Percentiles rank a stretch among this genome's conserved stretches.
Evolutionary conservation across 2,113 vertebrate species (phyloP).

Genomic region (Equus quagga): DNA sequence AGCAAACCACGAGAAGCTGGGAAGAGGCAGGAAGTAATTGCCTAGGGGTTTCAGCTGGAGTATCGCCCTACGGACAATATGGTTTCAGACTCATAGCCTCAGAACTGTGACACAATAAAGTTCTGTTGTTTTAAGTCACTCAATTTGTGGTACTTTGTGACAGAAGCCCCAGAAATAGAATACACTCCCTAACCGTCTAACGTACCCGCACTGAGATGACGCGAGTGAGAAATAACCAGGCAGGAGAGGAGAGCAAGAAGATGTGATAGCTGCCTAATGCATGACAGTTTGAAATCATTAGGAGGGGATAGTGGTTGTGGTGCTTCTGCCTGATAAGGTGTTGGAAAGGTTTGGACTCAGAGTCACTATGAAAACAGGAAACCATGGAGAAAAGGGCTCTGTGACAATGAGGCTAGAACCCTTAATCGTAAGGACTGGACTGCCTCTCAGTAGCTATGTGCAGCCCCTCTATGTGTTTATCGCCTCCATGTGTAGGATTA

Average conservation of each 20-base stretch:
- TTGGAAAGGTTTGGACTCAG: neutral
- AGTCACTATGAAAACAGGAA: neutral
- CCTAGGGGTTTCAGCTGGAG: neutral
- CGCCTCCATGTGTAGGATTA: fast-evolving
- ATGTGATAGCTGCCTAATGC: fast-evolving
- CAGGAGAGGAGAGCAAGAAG: neutral
- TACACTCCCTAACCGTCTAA: neutral
- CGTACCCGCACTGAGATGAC: fast-evolving
- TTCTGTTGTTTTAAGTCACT: neutral
- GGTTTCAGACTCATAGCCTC: neutral
- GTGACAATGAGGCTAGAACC: fast-evolving
- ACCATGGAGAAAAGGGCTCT: fast-evolving
- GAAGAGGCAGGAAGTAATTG: neutral
- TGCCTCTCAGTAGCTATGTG: neutral
- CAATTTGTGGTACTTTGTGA: neutral
- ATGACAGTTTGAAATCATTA: neutral
- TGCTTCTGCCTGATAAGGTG: neutral
- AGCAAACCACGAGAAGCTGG: neutral
- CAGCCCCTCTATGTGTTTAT: fast-evolving
- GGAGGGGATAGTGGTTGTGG: neutral
- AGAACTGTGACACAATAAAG: neutral
- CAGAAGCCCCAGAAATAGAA: neutral
- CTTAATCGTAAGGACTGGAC: neutral
- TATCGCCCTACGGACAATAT: fast-evolving
- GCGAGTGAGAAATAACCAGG: neutral